These are phyloP conservation scores for Pelecanoides urinatrix DNA, from an alignment of 2,113 vertebrate genomes.

Conservation along the genomic window DNA sequence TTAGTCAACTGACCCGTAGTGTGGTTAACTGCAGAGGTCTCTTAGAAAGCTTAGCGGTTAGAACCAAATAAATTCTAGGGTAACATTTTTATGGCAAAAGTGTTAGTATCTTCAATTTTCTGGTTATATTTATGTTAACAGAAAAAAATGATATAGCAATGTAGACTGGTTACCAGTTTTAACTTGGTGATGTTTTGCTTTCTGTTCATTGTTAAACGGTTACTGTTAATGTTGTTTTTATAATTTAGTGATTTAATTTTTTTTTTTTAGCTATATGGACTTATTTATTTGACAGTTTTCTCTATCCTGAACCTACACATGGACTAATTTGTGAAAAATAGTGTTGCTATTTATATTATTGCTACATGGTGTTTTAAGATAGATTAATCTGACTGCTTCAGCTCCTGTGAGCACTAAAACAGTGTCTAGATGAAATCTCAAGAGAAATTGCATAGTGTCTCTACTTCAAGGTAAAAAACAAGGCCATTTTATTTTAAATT, in stretches of 20 bases:
- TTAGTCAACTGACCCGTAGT: background rate
- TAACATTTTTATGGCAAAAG: background rate
- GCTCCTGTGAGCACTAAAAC: background rate
- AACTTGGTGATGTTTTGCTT: background rate
- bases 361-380: background rate
- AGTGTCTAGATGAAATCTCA: background rate
- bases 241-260: background rate
- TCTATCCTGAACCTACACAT: background rate
- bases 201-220: background rate
- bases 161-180: background rate
- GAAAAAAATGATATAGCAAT: background rate
- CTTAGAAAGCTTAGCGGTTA: background rate
- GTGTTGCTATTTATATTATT: slow-evolving; percentile 34
- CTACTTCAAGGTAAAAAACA: background rate
- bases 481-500: background rate
- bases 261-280: background rate
- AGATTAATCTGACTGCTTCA: background rate
- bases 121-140: background rate
- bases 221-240: background rate
- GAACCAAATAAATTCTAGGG: background rate
- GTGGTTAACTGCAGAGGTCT: background rate
- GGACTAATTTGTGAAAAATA: slow-evolving; percentile 14
- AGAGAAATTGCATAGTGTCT: background rate
- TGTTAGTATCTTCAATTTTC: background rate
- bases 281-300: slow-evolving; percentile 57